Evolutionary conservation across 1,140 invertebrate species (phyloP).

Genomic region (Myzus persicae): DNA sequence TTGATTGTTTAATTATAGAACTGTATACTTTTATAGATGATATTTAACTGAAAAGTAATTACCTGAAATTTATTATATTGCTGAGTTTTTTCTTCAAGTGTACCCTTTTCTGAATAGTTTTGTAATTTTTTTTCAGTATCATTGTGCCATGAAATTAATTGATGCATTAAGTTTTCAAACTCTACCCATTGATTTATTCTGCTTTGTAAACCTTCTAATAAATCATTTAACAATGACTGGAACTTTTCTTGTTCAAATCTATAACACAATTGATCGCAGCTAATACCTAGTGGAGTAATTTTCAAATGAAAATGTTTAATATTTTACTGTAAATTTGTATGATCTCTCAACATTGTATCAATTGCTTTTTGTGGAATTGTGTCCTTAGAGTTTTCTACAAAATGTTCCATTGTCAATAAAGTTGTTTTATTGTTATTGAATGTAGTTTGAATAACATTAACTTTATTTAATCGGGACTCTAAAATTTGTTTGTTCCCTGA

Average conservation of each 20-base stretch:
- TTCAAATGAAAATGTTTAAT: not conserved
- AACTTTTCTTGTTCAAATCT: slow-evolving; percentile 85
- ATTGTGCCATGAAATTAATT: slow-evolving; percentile 81
- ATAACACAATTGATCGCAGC: slow-evolving; percentile 47
- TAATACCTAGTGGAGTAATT: not conserved
- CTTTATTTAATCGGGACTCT: slow-evolving; percentile 76
- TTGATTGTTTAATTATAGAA: not conserved
- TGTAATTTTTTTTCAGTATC: slow-evolving; percentile 88
- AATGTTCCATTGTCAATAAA: slow-evolving; percentile 48
- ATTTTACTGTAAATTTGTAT: slow-evolving; percentile 33
- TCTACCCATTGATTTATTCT: slow-evolving; percentile 89
- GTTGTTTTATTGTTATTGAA: slow-evolving; percentile 65
- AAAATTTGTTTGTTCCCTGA: slow-evolving; percentile 81
- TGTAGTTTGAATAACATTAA: slow-evolving; percentile 80
- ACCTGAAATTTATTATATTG: slow-evolving; percentile 91
- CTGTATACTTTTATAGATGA: not conserved
- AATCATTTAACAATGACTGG: slow-evolving; percentile 76
- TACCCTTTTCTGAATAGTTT: slow-evolving; percentile 83
- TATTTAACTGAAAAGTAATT: slow-evolving; percentile 58
- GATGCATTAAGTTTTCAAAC: slow-evolving; percentile 86
- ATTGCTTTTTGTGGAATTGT: slow-evolving; percentile 36
- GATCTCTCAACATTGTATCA: slow-evolving; percentile 36
- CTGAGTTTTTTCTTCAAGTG: slow-evolving; percentile 89
- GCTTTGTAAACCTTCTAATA: slow-evolving; percentile 80
- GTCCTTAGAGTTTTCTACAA: slow-evolving; percentile 45